Percentiles rank a stretch among this genome's conserved stretches.
Evolutionary conservation across 1,140 invertebrate species (phyloP).

Genomic region (Drosophila cardini): DNA sequence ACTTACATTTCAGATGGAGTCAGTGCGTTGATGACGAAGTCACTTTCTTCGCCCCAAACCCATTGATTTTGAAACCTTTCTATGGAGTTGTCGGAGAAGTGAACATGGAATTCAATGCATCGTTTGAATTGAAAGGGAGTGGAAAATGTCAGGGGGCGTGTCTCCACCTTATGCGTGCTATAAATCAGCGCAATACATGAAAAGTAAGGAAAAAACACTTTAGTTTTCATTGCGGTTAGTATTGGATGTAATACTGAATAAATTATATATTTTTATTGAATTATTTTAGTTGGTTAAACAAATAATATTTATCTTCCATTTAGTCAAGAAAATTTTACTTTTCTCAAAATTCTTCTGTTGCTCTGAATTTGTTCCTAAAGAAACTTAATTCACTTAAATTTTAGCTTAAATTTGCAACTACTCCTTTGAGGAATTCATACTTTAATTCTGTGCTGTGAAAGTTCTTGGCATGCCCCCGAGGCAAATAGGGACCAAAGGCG

Average conservation of each 20-base stretch:
- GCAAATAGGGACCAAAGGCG: background rate
- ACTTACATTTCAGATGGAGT: slow-evolving; percentile 33
- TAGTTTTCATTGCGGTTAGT: too few species aligned
- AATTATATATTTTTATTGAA: too few species aligned
- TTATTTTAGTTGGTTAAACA: too few species aligned
- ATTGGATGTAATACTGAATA: too few species aligned
- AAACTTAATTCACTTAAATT: background rate
- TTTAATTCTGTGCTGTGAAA: slow-evolving; percentile 10
- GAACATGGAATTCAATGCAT: slow-evolving; percentile 53
- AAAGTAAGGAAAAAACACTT: background rate
- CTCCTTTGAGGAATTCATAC: background rate
- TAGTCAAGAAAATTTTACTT: too few species aligned
- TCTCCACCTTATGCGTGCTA: slow-evolving; percentile 50
- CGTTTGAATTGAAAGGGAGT: background rate
- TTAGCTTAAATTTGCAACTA: background rate
- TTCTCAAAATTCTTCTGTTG: too few species aligned
- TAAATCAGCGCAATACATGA: slow-evolving; percentile 66
- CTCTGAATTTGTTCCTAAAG: too few species aligned
- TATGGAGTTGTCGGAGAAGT: slow-evolving; percentile 9
- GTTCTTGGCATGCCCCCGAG: slow-evolving; percentile 20
- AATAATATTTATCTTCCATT: background rate
- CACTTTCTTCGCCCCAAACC: slow-evolving; percentile 4
- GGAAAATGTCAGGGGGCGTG: slow-evolving; percentile 27
- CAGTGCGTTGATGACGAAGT: slow-evolving; percentile 24
- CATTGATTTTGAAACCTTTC: slow-evolving; percentile 28